Evolutionary conservation across 2,797 vertebrate genomes (phyloP), one percentile per base, ranked within the genome.

Genomic region (Sebastes hopkinsi): DNA sequence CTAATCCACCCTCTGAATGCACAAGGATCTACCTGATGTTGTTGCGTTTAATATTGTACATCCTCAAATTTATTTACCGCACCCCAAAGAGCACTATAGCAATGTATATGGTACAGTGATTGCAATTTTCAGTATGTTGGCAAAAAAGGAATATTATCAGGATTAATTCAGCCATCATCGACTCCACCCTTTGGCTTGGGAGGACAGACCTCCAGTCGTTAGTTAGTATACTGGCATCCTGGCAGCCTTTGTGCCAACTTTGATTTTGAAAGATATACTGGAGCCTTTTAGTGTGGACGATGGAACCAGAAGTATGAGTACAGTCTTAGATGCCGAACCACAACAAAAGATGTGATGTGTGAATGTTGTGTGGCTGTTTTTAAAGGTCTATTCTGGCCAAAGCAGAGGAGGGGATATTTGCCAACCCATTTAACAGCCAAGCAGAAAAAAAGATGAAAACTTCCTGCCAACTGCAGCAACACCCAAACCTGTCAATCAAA

Each of bases 401-500:
- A 66, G 54, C 50, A 68, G 65, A 77, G 69, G 34, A 38, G 18
- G 25, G 13, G 13, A 65, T 68, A 71, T 87, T 85, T 81, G 60
- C 67, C 77, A 82, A 76, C 3, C 61, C 38, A 81, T 81, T 84
- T 79, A 79, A 87, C 78, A 72, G 68, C 58, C 54, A 70, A 60
- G 54, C n/a, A 75, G 29, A 8, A 87, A 81, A 71, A 82, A 55
- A 11, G 22, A 3, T 14, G 67, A 61, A 85, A 79, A 75, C 75
- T 72, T 81, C 52, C 75, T 71, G 74, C 78, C 79, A 87, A 78
- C 67, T 79, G 79, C 67, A 82, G 79, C n/a, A 68, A 81, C 80
- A 81, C 68, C 81, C 71, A 62, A 81, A 73, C 59, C 25, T 86
- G 84, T 90, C 82, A 82, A 79, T 87, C 89, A 84, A 77, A 65